A percentile compares a stretch with the other conserved stretches of the same genome.
Conservation (phyloP, 2,888 invertebrate genomes). For the Pristionchus exspectatus region DNA sequence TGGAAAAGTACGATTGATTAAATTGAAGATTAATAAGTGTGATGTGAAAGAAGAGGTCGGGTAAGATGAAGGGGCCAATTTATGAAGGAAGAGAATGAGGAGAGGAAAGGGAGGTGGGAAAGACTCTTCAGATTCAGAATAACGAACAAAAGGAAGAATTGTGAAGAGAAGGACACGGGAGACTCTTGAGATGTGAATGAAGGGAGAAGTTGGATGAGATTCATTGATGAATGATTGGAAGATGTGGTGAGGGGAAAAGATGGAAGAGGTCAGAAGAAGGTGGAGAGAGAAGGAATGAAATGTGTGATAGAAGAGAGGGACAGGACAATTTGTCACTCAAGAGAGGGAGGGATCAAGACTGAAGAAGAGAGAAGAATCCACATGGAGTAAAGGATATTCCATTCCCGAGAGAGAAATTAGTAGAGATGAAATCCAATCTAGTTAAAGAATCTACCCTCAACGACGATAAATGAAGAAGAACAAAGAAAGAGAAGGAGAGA, state of each 20-base stretch:
- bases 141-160: constrained; percentile 42
- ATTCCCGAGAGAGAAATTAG: background rate
- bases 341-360: background rate
- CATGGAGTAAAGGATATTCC: constrained; percentile 22
- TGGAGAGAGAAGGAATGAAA: background rate
- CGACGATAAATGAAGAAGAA: constrained; percentile 10
- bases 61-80: constrained; percentile 33
- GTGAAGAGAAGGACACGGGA: constrained; percentile 7
- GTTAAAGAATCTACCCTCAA: background rate
- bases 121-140: constrained; percentile 14
- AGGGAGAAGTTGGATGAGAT: no score
- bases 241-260: background rate
- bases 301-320: constrained; percentile 28
- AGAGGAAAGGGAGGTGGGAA: constrained; percentile 11
- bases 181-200: constrained; percentile 33
- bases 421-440: background rate
- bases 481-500: background rate
- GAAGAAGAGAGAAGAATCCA: constrained; percentile 1
- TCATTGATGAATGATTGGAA: background rate
- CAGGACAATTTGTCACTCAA: constrained; percentile 39
- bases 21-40: background rate
- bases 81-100: background rate
- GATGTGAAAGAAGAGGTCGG: constrained; percentile 23
- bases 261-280: background rate
- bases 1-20: background rate